Base-by-base conservation (phyloP, 2,888 invertebrate species). In the Andrena dorsata region DNA sequence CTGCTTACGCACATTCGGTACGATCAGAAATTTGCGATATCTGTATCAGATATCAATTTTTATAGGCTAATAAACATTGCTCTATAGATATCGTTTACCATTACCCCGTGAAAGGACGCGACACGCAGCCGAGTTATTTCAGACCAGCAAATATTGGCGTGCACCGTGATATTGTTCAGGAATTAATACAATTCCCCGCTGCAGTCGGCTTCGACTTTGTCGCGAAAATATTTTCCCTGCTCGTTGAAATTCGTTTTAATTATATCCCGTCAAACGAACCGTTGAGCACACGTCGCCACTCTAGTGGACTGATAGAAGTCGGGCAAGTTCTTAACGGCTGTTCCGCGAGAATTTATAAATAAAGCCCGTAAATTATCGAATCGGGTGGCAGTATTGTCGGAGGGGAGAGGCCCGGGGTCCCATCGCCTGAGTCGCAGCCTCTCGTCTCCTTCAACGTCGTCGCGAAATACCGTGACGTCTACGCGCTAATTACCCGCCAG, bases 401-500 rank as follows among this genome's bases (percentile, higher is more conserved):
- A 13, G 41, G 41, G 41, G 41, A 13, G 41, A 4, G 41, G 4
- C 41, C 41, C 10, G 13, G 13, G 41, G 10, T 35, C 3, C 3
- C 13, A 28, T 6, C n/a, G 13, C 7, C 1, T 0, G 3, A 51
- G 13, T 2, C 28, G 32, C 2, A 32, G 6, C 7, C n/a, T 28
- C 51, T 41, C 20, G 41, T 60, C 32, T 47, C 63, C 8, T 58
- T 66, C 72, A 73, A 70, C 66, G 32, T 77, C 68, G 35, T 49
- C 49, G 32, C 20, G 63, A 30, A 68, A 63, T 13, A 56, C n/a
- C 2, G 47, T 41, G 64, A 69, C 68, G 65, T 72, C 56, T 28
- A 3, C 47, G 32, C 7, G 75, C 65, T 81, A 79, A 86, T 85
- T 85, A 83, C 61, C 41, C 60, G 28, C 20, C 32, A 23, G 20